phyloP scores from a whole-genome alignment of 2,113 vertebrate species.

The Pollimyrus isidori region DNA sequence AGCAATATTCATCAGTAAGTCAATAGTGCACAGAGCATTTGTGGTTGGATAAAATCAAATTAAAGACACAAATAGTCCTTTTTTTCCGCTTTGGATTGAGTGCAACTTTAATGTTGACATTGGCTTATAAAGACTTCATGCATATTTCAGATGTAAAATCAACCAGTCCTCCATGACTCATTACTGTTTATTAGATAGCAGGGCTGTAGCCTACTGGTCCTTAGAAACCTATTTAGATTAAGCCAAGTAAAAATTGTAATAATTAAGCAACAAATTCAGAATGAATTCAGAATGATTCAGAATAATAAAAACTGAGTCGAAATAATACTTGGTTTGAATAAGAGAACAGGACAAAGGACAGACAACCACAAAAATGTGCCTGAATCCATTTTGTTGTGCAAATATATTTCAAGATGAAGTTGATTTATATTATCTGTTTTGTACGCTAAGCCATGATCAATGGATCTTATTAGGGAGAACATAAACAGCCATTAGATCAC shows the following conservation, averaged over 20 bases:
- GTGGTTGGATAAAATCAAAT: not conserved
- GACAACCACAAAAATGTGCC: not conserved
- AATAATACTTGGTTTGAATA: not conserved
- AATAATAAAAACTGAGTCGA: not conserved
- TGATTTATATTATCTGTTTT: slow-evolving; percentile 2
- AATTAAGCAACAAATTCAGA: not conserved
- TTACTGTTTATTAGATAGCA: not conserved
- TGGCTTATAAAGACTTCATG: not conserved
- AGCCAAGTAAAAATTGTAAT: not conserved
- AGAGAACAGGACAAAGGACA: not conserved
- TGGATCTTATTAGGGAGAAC: not conserved
- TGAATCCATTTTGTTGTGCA: not conserved
- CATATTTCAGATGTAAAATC: not conserved
- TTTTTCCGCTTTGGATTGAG: not conserved
- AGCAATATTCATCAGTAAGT: not conserved
- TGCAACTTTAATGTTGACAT: not conserved
- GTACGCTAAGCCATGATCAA: not conserved
- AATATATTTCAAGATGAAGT: not conserved
- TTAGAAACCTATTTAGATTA: not conserved
- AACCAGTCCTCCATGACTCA: not conserved
- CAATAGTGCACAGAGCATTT: not conserved
- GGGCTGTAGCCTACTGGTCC: not conserved
- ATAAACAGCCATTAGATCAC: not conserved
- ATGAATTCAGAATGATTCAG: no score
- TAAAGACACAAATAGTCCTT: not conserved